A percentile compares a stretch with the other conserved stretches of the same genome.
Evolutionary conservation across 1,140 invertebrate genomes (phyloP).

Genomic region (Bombyx mori): DNA sequence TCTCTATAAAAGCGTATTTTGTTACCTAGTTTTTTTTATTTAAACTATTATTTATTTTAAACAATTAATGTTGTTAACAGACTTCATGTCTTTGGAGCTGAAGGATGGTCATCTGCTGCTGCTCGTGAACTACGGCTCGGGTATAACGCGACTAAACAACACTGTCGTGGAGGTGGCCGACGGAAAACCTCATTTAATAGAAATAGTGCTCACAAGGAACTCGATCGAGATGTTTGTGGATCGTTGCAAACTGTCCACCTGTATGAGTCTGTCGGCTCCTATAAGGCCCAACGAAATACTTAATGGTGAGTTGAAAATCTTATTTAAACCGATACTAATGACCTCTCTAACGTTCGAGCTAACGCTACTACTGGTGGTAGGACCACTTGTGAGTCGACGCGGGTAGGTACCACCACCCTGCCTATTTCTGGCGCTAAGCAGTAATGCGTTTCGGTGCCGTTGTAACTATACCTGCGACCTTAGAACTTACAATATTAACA

Average conservation of each 20-base stretch:
- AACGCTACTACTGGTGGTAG: no score
- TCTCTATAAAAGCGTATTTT: no score
- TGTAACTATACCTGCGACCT: no score
- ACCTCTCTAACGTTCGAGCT: no score
- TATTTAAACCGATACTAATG: no score
- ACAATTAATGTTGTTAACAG: slow-evolving; percentile 62
- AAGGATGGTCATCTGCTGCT: slow-evolving; percentile 87
- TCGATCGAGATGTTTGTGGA: slow-evolving; percentile 85
- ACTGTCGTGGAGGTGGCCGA: slow-evolving; percentile 83
- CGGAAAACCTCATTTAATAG: slow-evolving; percentile 85
- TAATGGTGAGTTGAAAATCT: slow-evolving; percentile 70
- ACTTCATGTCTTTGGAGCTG: slow-evolving; percentile 94
- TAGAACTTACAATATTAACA: no score
- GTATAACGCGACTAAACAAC: slow-evolving; percentile 80
- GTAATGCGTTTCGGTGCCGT: no score
- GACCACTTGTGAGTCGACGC: no score
- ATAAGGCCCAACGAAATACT: slow-evolving; percentile 81
- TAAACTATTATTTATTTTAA: neutral
- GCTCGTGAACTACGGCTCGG: slow-evolving; percentile 91
- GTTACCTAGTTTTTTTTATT: no score
- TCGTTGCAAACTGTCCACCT: slow-evolving; percentile 79
- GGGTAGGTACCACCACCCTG: no score
- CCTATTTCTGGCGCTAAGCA: no score
- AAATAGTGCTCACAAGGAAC: slow-evolving; percentile 81
- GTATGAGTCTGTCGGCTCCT: slow-evolving; percentile 79